Percentiles rank a stretch among this genome's conserved stretches.
Evolutionary conservation across 2,797 vertebrate species (phyloP).

Genomic region (Hydrocynus forskahlii): DNA sequence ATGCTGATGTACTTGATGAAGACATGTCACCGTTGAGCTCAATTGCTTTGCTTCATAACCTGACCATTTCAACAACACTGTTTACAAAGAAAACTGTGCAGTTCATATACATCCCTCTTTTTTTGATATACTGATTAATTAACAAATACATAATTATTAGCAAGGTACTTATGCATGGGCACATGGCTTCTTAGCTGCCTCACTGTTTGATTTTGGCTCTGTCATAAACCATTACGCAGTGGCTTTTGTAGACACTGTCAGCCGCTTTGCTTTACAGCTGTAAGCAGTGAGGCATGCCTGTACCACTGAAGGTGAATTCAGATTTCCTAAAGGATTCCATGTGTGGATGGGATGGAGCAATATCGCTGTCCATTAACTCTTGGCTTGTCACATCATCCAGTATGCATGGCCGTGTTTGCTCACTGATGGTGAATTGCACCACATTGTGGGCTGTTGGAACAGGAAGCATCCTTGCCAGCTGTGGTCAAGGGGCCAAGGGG

Average conservation of each 20-base stretch:
- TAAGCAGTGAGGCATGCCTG: background rate
- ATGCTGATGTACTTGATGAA: constrained; percentile 20
- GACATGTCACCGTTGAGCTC: background rate
- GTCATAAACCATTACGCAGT: background rate
- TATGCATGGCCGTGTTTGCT: constrained; percentile 59
- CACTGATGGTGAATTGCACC: constrained; percentile 62
- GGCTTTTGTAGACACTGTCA: background rate
- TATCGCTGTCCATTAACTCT: background rate
- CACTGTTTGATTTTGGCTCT: background rate
- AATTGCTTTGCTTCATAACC: background rate
- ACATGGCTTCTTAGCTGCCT: background rate
- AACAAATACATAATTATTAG: background rate
- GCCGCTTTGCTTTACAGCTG: background rate
- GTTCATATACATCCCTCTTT: background rate
- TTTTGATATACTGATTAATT: background rate
- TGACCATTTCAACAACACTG: background rate
- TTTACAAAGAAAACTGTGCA: background rate
- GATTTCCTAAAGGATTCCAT: background rate
- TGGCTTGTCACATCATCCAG: constrained; percentile 10
- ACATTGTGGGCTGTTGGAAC: constrained; percentile 66
- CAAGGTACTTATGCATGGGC: background rate
- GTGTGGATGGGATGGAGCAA: background rate
- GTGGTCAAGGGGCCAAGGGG: constrained; percentile 63
- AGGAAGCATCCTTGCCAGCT: constrained; percentile 66
- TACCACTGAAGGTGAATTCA: background rate